Evolutionary conservation across 2,888 invertebrate genomes (phyloP), one percentile per base, ranked within the genome.

Genomic region (Ommatoiulus sabulosus): DNA sequence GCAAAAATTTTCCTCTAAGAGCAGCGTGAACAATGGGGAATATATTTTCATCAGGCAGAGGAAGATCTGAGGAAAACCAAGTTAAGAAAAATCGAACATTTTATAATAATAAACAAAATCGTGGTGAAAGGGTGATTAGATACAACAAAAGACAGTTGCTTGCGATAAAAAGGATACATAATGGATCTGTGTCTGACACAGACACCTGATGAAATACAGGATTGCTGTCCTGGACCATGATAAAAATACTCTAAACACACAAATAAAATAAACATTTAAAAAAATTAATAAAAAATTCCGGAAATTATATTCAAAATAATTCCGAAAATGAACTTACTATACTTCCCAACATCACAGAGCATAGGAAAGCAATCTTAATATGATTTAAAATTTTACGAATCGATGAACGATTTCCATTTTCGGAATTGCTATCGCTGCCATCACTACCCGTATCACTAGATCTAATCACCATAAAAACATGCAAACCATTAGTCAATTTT

Each of bases 1-100:
- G 88, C n/a, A 88, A 43, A 85, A 88, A 88, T 88, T 88, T 88
- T 43, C 88, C 88, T 85, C 44, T 85, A 15, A 88, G 46, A 20
- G 85, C 17, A 24, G 84, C 35, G 43, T 85, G 52, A n/a, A 88
- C 85, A 44, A 88, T 20, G 10, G 88, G 88, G 35, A 84, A 88
- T 43, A 52, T 48, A 46, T 46, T 44, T 46, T 84, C 52, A 24
- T 88, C 43, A 85, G 88, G 88, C 8, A 88, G 35, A 84, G 44
- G 44, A 15, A 88, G 46, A 88, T 88, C 88, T 88, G 35, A 63
- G 15, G 44, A 85, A 46, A 44, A n/a, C 84, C 43, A 84, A 4
- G 44, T 84, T 44, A 85, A 46, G 85, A 85, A 85, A 85, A 85
- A 7, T 8, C 35, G 12, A 44, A 85, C 35, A 7, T 43, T 35